Evolutionary conservation across 2,113 vertebrate genomes (phyloP).

Genomic region (Chaetodon auriga): DNA sequence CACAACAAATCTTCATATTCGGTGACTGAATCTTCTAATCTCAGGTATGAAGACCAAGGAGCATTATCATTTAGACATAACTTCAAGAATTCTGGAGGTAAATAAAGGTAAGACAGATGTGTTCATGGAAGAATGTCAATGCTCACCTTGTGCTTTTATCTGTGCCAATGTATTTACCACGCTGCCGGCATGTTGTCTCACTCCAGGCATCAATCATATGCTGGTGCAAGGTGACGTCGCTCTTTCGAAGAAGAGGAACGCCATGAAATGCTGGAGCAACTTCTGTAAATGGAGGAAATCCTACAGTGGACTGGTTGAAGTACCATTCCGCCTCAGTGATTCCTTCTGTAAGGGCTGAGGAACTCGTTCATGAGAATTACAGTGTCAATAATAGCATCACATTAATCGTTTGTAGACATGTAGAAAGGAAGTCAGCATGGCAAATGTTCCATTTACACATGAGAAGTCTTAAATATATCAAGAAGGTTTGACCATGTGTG

Average conservation of each 20-base stretch:
- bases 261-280: conserved; percentile 49
- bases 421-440: too few relatives aligned
- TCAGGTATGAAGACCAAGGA: neutral
- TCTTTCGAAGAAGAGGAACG: conserved; percentile 50
- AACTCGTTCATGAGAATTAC: neutral
- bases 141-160: neutral
- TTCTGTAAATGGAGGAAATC: conserved; percentile 62
- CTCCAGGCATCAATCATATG: conserved; percentile 4
- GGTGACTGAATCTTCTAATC: neutral
- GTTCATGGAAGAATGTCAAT: neutral
- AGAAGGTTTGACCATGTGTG: neutral
- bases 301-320: conserved; percentile 51
- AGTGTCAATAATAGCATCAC: neutral
- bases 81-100: conserved; percentile 45
- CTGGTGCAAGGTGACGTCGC: conserved; percentile 47
- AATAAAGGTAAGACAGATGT: conserved; percentile 37
- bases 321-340: conserved; percentile 43
- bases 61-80: conserved; percentile 10
- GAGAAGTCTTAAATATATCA: neutral
- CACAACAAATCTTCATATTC: neutral
- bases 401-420: neutral
- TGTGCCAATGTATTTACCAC: neutral
- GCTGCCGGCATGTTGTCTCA: neutral
- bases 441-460: too few relatives aligned
- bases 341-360: conserved; percentile 28